Base-by-base conservation (phyloP, 2,113 vertebrate species). In the Salminus brasiliensis region DNA sequence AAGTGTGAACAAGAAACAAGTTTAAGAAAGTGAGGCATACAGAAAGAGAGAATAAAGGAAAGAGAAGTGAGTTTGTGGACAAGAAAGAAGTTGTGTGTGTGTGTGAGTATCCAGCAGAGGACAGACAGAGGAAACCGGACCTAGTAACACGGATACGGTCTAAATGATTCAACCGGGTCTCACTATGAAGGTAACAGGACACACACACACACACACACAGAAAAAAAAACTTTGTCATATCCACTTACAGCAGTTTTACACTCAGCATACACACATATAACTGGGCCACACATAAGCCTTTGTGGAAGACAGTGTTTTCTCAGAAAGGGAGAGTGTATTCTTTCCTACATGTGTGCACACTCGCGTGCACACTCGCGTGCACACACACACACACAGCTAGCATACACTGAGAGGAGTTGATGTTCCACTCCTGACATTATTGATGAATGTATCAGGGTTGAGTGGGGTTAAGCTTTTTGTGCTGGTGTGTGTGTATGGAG, bases 381-480 rank as follows among this genome's bases (percentile, higher is more conserved):
- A 43, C 43, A 72, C 70, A 65, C 59, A 47, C 34, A 62, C 25
- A 45, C 27, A 71, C 29, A 23, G 49, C 45, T 30, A 32, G 43
- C 4, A 11, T 53, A 10, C 30, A 25, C 21, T 39, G 45, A 21
- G 21, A 39, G 21, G 8, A 47, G 60, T 55, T 39, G 68, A 60
- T 79, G 73, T 83, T 84, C 84, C 71, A 83, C n/a, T 70, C 52
- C 71, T 78, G 59, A 76, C 82, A 53, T 81, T 74, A 76, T 60
- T 57, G 80, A 83, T 87, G 83, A 88, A 86, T 74, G 85, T 68
- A 82, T 67, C 39, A 70, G n/a, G 43, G 76, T 69, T 69, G 41
- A 74, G 57, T 77, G 75, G 67, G 45, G 81, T 79, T 66, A 81
- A 68, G 80, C 60, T 88, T 81, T 86, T 84, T 85, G 87, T 70